phyloP scores from a whole-genome alignment of 2,888 invertebrate genomes.

The Eupsilia transversa region DNA sequence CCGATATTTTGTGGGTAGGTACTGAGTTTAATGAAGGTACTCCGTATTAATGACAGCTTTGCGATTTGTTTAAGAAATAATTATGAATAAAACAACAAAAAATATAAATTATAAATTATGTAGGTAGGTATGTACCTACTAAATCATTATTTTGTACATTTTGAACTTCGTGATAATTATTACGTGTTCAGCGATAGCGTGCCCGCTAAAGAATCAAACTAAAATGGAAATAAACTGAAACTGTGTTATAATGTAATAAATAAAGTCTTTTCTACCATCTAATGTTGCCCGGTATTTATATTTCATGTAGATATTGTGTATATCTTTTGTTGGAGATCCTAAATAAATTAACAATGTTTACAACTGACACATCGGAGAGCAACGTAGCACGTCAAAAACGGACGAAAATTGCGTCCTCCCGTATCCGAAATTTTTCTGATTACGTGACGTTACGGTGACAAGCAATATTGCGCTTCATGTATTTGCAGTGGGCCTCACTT shows the following conservation, averaged over 20 bases:
- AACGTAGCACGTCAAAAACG: background rate
- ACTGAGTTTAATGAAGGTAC: slow-evolving; percentile 13
- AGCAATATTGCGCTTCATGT: background rate
- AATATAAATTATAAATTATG: background rate
- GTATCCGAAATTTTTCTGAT: background rate
- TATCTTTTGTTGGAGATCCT: background rate
- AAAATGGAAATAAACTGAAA: background rate
- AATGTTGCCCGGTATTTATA: background rate
- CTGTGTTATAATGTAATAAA: too few species aligned
- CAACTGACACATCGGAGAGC: background rate
- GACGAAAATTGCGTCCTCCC: background rate
- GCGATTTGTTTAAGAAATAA: slow-evolving; percentile 4
- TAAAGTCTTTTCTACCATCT: too few species aligned
- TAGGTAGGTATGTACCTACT: background rate
- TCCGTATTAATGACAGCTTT: slow-evolving; percentile 4
- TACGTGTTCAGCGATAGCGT: background rate
- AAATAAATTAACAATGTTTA: background rate
- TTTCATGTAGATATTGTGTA: background rate
- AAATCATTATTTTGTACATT: background rate
- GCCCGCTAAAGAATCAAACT: background rate
- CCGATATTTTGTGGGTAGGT: background rate
- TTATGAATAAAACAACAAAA: background rate
- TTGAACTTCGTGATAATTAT: background rate
- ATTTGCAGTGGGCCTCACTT: background rate
- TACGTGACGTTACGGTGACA: background rate